Evolutionary conservation across 92 coral and sea anemone genomes (phyloP).

Genomic region (Palythoa heliodiscus): DNA sequence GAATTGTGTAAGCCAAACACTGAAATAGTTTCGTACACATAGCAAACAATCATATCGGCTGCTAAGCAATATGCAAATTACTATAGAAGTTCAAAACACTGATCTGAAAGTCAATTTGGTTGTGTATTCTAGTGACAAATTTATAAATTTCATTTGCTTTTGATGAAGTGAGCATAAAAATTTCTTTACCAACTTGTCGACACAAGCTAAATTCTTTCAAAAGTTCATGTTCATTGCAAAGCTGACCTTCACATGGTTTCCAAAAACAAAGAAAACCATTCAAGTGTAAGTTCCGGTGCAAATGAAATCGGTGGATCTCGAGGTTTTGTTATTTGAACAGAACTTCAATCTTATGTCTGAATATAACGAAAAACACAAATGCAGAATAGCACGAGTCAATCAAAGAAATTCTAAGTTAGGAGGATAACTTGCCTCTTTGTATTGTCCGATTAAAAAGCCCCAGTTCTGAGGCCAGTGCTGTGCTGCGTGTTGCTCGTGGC

Average conservation of each 20-base stretch:
- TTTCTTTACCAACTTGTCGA: neutral
- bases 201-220: neutral
- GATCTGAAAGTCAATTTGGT: neutral
- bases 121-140: neutral
- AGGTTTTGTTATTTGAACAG: neutral
- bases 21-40: too few species aligned
- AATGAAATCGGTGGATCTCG: neutral
- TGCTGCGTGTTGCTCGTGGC: conserved; percentile 89
- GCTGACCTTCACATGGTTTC: conserved; percentile 7
- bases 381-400: neutral
- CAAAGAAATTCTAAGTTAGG: neutral
- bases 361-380: neutral
- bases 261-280: conserved; percentile 17
- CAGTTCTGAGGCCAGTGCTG: conserved; percentile 93
- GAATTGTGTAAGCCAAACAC: too few species aligned
- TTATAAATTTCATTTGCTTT: neutral
- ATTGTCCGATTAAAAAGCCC: conserved; percentile 95
- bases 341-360: neutral
- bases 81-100: neutral
- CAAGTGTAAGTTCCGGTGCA: neutral
- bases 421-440: conserved; percentile 66
- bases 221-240: neutral
- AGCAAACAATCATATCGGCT: neutral
- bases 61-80: conserved; percentile 4
- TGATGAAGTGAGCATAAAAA: neutral